These are phyloP conservation scores for Rutpela maculata DNA, from an alignment of 2,888 invertebrate species.

Conservation along the genomic window DNA sequence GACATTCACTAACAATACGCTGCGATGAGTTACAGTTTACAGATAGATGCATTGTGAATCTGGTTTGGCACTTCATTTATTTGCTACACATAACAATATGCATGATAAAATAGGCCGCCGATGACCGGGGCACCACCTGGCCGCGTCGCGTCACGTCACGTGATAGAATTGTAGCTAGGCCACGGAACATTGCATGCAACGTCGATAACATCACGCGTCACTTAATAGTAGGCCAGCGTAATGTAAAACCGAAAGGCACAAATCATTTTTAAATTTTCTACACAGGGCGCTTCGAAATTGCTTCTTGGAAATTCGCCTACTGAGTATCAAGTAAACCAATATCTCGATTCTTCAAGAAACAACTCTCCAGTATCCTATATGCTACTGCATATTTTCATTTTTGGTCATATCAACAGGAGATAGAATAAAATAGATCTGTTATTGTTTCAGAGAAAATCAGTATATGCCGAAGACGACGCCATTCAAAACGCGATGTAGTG, in stretches of 20 bases:
- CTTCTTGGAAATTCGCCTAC: too few relatives aligned
- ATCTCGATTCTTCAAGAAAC: too few relatives aligned
- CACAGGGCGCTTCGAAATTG: not conserved
- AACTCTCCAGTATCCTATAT: too few relatives aligned
- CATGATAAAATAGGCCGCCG: slow-evolving; percentile 25
- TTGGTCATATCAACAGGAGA: too few relatives aligned
- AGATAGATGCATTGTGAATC: slow-evolving; percentile 10
- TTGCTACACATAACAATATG: slow-evolving; percentile 23
- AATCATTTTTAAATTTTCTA: not conserved
- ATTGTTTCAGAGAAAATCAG: too few relatives aligned
- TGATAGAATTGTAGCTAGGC: slow-evolving; percentile 11
- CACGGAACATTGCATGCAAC: slow-evolving; percentile 21
- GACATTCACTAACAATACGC: not conserved
- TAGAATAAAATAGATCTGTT: too few relatives aligned
- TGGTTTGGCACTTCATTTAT: slow-evolving; percentile 15
- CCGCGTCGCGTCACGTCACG: slow-evolving; percentile 24
- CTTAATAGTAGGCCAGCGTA: not conserved
- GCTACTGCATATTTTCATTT: too few relatives aligned
- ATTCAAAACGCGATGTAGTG: too few relatives aligned
- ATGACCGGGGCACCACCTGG: slow-evolving; percentile 28
- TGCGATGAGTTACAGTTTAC: not conserved
- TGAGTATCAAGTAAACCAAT: too few relatives aligned
- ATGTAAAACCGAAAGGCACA: not conserved
- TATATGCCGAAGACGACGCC: too few relatives aligned
- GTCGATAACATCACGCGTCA: slow-evolving; percentile 9